These are phyloP conservation scores for Clanis bilineata DNA, from an alignment of 2,888 invertebrate species.

Conservation along the genomic window DNA sequence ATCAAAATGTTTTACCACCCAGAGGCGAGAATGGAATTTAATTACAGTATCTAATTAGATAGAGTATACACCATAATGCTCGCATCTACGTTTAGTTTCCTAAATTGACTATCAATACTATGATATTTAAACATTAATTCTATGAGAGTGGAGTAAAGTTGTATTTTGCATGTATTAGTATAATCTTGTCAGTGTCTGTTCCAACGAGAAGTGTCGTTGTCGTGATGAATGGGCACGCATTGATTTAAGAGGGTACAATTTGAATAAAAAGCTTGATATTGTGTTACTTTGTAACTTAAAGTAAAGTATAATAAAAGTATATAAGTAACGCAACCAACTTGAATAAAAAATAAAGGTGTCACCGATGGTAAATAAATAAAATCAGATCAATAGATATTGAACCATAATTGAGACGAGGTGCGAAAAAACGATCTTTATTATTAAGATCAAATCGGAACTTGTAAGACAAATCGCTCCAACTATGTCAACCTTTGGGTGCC, in stretches of 20 bases:
- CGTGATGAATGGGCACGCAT: conserved; percentile 68
- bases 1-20: conserved; percentile 63
- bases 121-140: conserved; percentile 28
- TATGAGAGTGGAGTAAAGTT: conserved; percentile 34
- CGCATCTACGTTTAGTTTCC: conserved; percentile 60
- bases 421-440: conserved; percentile 65
- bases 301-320: conserved; percentile 65
- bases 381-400: conserved; percentile 29
- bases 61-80: conserved; percentile 66
- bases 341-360: conserved; percentile 25
- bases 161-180: conserved; percentile 40
- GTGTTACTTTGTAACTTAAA: conserved; percentile 54
- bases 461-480: conserved; percentile 76
- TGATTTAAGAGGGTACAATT: conserved; percentile 72
- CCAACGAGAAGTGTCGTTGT: conserved; percentile 58
- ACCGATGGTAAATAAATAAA: conserved; percentile 21
- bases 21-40: conserved; percentile 67
- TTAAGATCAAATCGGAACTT: conserved; percentile 67
- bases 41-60: conserved; percentile 78
- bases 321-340: conserved; percentile 42
- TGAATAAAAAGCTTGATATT: conserved; percentile 58
- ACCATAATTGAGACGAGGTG: conserved; percentile 59
- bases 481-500: conserved; percentile 73
- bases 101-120: conserved; percentile 37
- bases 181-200: conserved; percentile 40